Percentiles rank a stretch among this genome's conserved stretches.
Evolutionary conservation across 2,888 invertebrate genomes (phyloP).

Genomic region (Onchidella celtica): DNA sequence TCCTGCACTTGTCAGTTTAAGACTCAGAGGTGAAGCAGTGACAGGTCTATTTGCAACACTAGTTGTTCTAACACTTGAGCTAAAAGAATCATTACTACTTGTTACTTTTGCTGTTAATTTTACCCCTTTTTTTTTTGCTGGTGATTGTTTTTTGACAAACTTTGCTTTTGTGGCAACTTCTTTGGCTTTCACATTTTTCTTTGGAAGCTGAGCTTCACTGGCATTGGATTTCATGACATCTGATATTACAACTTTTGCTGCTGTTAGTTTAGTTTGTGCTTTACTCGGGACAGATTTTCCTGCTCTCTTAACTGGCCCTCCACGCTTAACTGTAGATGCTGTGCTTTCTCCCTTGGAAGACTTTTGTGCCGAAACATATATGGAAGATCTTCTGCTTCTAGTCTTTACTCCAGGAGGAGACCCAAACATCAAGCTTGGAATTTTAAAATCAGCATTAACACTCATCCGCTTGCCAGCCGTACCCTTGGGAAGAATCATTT

Average conservation of each 20-base stretch:
- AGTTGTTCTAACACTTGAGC: not conserved
- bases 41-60: not conserved
- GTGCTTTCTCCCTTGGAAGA: not conserved
- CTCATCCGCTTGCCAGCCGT: not conserved
- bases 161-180: not conserved
- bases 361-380: not conserved
- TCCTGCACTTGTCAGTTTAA: not conserved
- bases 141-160: not conserved
- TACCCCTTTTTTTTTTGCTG: not conserved
- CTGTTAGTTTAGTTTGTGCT: not conserved
- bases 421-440: not conserved
- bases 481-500: not conserved
- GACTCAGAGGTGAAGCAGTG: not conserved
- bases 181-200: not conserved
- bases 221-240: not conserved
- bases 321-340: conserved; percentile 19
- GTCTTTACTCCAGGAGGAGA: conserved; percentile 10
- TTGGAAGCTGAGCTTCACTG: not conserved
- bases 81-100: not conserved
- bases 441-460: not conserved
- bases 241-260: not conserved
- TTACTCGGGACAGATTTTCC: not conserved
- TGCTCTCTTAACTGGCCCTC: not conserved
- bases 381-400: not conserved
- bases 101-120: not conserved